Evolutionary conservation across 2,797 vertebrate genomes (phyloP).

Genomic region (Enteromius viviparus): DNA sequence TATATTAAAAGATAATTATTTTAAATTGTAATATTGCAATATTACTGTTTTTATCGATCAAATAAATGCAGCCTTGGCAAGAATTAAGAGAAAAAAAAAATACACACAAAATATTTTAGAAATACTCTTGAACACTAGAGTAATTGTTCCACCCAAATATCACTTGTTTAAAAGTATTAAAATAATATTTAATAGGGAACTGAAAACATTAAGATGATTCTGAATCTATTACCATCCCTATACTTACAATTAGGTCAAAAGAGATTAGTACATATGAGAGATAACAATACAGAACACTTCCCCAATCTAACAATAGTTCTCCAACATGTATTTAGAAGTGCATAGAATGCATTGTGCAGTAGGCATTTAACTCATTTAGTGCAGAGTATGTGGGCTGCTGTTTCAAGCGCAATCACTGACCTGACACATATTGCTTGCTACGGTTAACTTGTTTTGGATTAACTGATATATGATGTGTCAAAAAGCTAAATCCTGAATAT

Average conservation of each 20-base stretch:
- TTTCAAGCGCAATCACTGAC: conserved; percentile 21
- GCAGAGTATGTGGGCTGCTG: conserved; percentile 23
- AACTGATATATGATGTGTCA: conserved; percentile 35
- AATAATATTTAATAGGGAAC: background rate
- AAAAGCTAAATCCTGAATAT: background rate
- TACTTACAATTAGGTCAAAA: background rate
- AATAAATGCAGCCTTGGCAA: background rate
- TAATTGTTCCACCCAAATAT: background rate
- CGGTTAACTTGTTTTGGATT: conserved; percentile 2
- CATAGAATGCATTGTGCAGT: background rate
- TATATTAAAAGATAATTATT: background rate
- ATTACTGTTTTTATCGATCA: background rate
- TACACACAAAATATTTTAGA: background rate
- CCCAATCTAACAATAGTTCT: background rate
- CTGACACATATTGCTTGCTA: conserved; percentile 28
- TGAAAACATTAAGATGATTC: background rate
- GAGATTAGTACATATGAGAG: background rate
- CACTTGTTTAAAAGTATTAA: background rate
- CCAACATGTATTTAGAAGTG: background rate
- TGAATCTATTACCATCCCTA: background rate
- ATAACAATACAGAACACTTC: background rate
- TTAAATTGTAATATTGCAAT: background rate
- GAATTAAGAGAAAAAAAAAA: background rate
- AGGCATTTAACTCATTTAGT: background rate
- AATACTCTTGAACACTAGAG: background rate